Evolutionary conservation across 2,797 vertebrate genomes (phyloP).

Genomic region (Gastrophryne carolinensis): DNA sequence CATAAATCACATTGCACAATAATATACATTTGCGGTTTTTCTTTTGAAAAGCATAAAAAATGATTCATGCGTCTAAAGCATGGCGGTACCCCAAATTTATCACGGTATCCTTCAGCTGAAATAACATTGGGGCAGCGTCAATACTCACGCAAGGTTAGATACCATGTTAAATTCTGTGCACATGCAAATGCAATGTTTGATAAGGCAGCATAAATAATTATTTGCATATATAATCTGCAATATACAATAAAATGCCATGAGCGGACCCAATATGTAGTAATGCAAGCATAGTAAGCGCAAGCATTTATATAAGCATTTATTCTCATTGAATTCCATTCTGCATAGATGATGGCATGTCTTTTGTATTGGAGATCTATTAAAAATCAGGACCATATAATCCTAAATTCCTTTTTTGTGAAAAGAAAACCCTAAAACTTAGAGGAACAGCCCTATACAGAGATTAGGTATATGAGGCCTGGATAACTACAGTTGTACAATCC

Average conservation of each 20-base stretch:
- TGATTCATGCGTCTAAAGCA: not conserved
- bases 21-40: not conserved
- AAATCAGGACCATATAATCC: too few relatives aligned
- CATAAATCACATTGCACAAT: constrained; percentile 15
- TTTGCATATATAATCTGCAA: constrained; percentile 68
- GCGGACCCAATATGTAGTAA: constrained; percentile 70
- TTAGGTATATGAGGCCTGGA: too few relatives aligned
- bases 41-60: constrained; percentile 51
- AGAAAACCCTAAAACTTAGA: too few relatives aligned
- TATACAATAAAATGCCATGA: constrained; percentile 70
- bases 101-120: too few relatives aligned
- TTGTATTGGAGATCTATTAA: not conserved
- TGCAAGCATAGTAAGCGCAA: constrained; percentile 75
- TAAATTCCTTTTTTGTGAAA: too few relatives aligned
- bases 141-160: too few relatives aligned
- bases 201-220: constrained; percentile 67
- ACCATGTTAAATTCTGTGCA: constrained; percentile 44
- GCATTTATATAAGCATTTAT: constrained; percentile 78
- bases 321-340: constrained; percentile 81
- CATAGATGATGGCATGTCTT: constrained; percentile 68
- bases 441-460: too few relatives aligned
- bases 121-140: too few relatives aligned
- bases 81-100: not conserved
- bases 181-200: constrained; percentile 34
- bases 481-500: too few relatives aligned